Conservation (phyloP, 2,888 invertebrate species). For the Schizotus pectinicornis region DNA sequence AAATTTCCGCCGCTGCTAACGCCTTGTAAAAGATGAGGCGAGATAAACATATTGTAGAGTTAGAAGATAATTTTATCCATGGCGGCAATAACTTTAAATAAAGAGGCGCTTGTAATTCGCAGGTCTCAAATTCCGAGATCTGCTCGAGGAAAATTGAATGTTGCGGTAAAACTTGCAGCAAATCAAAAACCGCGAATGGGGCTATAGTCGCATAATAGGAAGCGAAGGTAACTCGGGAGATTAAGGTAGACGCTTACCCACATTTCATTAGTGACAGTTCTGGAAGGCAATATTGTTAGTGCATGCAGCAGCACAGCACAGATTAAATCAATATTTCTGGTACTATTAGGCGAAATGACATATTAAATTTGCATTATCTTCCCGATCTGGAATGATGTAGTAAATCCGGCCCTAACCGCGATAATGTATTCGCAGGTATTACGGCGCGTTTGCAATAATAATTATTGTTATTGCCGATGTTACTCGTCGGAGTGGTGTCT, state of each 20-base stretch:
- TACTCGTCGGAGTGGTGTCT: background rate
- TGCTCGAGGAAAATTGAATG: too few relatives aligned
- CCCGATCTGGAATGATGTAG: slow-evolving; percentile 4
- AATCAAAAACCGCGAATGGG: background rate
- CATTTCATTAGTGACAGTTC: slow-evolving; percentile 4
- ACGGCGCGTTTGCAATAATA: slow-evolving; percentile 11
- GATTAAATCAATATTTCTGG: slow-evolving; percentile 16
- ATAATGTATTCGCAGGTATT: slow-evolving; percentile 12
- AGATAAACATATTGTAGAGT: background rate
- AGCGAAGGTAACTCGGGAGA: background rate
- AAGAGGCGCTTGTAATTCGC: background rate
- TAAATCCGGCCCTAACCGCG: slow-evolving; percentile 7
- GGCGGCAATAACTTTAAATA: background rate
- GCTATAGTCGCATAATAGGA: background rate
- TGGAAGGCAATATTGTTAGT: slow-evolving; percentile 4
- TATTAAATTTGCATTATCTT: slow-evolving; percentile 27
- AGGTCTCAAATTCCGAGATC: too few relatives aligned
- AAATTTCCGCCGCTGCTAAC: background rate
- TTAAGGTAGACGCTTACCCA: background rate
- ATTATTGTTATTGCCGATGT: slow-evolving; percentile 1
- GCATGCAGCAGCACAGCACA: slow-evolving; percentile 4
- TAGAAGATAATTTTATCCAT: background rate
- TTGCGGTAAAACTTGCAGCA: too few relatives aligned
- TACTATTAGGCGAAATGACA: slow-evolving; percentile 14
- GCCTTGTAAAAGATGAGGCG: background rate